Percentiles rank a stretch among this genome's conserved stretches.
phyloP scores from a whole-genome alignment of 2,888 invertebrate species.

The Caenorhabditis sinica region DNA sequence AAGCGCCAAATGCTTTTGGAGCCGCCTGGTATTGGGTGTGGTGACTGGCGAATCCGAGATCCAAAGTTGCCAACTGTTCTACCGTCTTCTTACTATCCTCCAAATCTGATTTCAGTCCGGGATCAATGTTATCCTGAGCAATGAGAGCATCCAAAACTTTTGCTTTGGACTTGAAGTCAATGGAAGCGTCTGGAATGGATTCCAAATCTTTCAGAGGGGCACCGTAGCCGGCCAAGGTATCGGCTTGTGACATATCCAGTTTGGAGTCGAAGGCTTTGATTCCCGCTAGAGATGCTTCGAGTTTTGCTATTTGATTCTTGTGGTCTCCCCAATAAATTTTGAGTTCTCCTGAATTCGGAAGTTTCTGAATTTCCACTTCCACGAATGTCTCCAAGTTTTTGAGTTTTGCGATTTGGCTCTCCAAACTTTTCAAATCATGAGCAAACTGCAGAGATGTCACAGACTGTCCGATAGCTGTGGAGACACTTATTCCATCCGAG shows the following conservation, averaged over 20 bases:
- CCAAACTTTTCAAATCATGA: background rate
- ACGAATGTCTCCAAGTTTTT: background rate
- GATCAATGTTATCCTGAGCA: background rate
- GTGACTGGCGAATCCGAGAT: background rate
- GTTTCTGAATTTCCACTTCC: background rate
- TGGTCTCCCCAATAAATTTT: conserved; percentile 1
- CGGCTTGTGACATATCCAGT: background rate
- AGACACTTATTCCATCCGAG: background rate
- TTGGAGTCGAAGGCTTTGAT: background rate
- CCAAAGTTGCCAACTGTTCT: background rate
- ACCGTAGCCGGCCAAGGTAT: background rate
- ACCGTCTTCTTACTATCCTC: background rate
- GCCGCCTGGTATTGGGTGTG: background rate
- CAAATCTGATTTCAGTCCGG: background rate
- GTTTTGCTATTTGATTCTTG: background rate
- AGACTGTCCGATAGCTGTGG: background rate
- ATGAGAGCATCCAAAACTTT: background rate
- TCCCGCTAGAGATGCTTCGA: background rate
- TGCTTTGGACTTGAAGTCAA: background rate
- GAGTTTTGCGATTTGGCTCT: background rate
- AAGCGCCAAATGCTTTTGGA: background rate
- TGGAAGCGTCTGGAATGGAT: no score
- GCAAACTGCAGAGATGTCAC: background rate
- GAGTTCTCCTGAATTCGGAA: background rate
- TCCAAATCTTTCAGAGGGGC: background rate